Percentiles rank a stretch among this genome's conserved stretches.
Evolutionary conservation across 2,113 vertebrate genomes (phyloP).

Genomic region (Alouatta palliata): DNA sequence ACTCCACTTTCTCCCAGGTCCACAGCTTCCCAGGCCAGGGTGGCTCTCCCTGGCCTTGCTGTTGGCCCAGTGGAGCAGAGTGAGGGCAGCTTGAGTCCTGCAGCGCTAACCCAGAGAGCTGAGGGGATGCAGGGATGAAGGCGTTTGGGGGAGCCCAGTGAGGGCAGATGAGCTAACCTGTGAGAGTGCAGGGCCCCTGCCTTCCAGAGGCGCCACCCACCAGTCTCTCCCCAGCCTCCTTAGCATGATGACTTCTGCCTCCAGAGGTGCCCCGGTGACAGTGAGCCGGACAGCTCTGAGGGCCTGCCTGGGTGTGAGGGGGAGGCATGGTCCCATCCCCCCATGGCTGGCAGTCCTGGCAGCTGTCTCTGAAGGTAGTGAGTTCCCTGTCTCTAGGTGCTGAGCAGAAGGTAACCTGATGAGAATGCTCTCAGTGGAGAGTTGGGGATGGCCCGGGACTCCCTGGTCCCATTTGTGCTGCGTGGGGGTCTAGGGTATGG

Average conservation of each 20-base stretch:
- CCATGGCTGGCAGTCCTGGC: too few species aligned
- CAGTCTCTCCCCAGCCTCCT: not conserved
- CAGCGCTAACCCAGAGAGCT: not conserved
- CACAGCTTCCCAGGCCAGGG: not conserved
- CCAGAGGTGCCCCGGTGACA: not conserved
- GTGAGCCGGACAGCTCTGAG: not conserved
- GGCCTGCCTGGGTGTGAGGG: not conserved
- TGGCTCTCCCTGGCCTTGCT: not conserved
- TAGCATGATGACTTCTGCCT: not conserved
- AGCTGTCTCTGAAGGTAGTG: not conserved
- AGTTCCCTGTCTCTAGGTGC: not conserved
- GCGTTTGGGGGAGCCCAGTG: not conserved
- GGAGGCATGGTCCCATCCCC: not conserved
- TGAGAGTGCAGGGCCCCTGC: not conserved
- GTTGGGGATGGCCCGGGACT: not conserved
- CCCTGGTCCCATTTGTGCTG: fast-evolving
- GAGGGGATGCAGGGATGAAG: fast-evolving
- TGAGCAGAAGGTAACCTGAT: not conserved
- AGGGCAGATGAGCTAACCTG: not conserved
- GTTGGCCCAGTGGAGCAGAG: not conserved
- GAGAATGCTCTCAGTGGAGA: not conserved
- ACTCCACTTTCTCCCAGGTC: not conserved
- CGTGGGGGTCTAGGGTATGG: not conserved
- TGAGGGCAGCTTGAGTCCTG: not conserved
- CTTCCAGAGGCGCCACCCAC: not conserved